phyloP scores from a whole-genome alignment of 1,140 invertebrate genomes.

The Magallana angulata region DNA sequence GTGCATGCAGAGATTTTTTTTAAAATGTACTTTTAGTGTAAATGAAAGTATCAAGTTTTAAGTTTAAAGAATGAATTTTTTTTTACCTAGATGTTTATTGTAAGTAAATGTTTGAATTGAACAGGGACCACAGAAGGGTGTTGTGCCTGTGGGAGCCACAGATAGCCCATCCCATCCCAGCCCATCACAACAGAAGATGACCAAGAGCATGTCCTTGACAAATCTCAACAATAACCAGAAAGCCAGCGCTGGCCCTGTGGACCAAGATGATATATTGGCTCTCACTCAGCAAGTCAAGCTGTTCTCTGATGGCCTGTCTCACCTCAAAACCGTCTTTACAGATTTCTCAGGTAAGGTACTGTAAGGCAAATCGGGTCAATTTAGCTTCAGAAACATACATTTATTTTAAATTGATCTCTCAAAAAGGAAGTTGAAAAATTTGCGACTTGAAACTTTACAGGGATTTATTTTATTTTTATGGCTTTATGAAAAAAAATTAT shows the following conservation, averaged over 20 bases:
- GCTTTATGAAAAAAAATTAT: too few relatives aligned
- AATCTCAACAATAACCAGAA: conserved; percentile 64
- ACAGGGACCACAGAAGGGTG: conserved; percentile 21
- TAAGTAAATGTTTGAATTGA: neutral
- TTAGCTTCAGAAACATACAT: too few relatives aligned
- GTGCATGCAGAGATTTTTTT: too few relatives aligned
- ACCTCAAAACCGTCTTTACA: conserved; percentile 79
- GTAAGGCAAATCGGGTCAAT: too few relatives aligned
- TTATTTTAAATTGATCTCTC: too few relatives aligned
- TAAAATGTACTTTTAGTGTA: too few relatives aligned
- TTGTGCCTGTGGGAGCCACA: neutral
- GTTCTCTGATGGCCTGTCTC: conserved; percentile 81
- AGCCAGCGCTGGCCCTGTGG: conserved; percentile 70
- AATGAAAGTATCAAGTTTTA: too few relatives aligned
- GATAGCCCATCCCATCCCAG: neutral
- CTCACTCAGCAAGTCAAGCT: conserved; percentile 81
- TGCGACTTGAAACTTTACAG: too few relatives aligned
- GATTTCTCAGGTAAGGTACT: conserved; percentile 76
- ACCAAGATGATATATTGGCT: conserved; percentile 82
- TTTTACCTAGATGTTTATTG: too few relatives aligned
- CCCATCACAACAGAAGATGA: conserved; percentile 43
- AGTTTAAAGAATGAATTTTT: too few relatives aligned
- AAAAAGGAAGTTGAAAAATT: too few relatives aligned
- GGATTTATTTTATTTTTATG: too few relatives aligned
- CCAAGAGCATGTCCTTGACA: conserved; percentile 69